Evolutionary conservation across 2,888 invertebrate species (phyloP).

Genomic region (Balanococcus diminutus): DNA sequence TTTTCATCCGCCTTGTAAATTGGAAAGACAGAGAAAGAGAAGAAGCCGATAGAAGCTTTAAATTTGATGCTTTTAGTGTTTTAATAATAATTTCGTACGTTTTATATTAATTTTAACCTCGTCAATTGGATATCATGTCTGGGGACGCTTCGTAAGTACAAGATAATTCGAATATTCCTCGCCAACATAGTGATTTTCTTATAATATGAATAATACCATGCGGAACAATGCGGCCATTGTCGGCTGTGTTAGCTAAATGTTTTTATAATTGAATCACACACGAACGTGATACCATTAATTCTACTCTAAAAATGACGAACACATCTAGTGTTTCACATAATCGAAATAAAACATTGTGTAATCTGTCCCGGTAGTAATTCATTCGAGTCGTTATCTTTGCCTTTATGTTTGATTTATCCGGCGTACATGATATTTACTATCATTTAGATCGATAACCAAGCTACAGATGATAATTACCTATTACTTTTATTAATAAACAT

Average conservation of each 20-base stretch:
- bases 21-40: slow-evolving; percentile 16
- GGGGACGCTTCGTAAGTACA: slow-evolving; percentile 51
- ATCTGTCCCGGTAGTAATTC: neutral
- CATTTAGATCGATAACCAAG: neutral
- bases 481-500: neutral
- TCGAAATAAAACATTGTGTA: neutral
- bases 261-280: neutral
- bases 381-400: neutral
- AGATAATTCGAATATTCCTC: neutral
- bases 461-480: neutral
- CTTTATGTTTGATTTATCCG: neutral
- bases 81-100: slow-evolving; percentile 33
- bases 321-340: neutral
- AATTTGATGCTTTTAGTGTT: neutral
- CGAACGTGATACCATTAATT: neutral
- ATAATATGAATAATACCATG: slow-evolving; percentile 1
- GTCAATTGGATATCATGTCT: slow-evolving; percentile 44
- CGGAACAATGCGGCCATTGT: slow-evolving; percentile 29
- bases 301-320: neutral
- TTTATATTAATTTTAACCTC: slow-evolving; percentile 29
- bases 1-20: slow-evolving; percentile 43
- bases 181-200: neutral
- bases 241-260: neutral
- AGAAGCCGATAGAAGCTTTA: slow-evolving; percentile 45
- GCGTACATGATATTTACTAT: neutral